Evolutionary conservation across 2,888 invertebrate species (phyloP), one percentile per base, ranked within the genome.

Genomic region (Cataglyphis altisquamis): DNA sequence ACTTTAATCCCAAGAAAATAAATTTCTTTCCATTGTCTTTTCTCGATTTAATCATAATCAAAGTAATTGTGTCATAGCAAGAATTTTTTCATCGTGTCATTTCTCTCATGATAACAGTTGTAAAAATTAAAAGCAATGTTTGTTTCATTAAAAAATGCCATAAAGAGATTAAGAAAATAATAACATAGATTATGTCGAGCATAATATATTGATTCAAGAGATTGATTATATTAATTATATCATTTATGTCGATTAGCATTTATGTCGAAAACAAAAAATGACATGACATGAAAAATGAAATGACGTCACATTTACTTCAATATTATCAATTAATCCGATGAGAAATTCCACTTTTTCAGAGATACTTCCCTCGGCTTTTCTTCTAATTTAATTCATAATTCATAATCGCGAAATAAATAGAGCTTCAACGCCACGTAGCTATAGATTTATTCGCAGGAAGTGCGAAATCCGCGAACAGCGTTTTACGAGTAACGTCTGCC

Each of bases 401-500:
- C n/a, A 36, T 25, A 29, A 67, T 57, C 15, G 55, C 55, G n/a
- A 39, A 67, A n/a, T n/a, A 29, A 77, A 67, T 12, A 5, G 25
- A 41, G 52, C 25, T 29, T 55, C 9, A 39, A 66, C 8, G 12
- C 18, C 12, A 25, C 8, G 6, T 15, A n/a, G 25, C 12, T 39
- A 25, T 18, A 9, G 21, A 67, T 66, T 67, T 67, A 67, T 41
- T 29, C 25, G 29, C 77, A n/a, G 32, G 3, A 67, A 67, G 41
- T 18, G 55, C 39, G 21, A 10, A 60, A 70, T 60, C 67, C 70
- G 57, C 70, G 32, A 52, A 70, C 21, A 78, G 60, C n/a, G 18
- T 62, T 67, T 80, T 62, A 80, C 12, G 12, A 57, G 45, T 45
- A 70, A 70, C 60, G 72, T 80, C 78, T 80, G 45, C 36, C 60